Conservation (phyloP, 2,888 invertebrate species). For the Hoplodrina blanda region DNA sequence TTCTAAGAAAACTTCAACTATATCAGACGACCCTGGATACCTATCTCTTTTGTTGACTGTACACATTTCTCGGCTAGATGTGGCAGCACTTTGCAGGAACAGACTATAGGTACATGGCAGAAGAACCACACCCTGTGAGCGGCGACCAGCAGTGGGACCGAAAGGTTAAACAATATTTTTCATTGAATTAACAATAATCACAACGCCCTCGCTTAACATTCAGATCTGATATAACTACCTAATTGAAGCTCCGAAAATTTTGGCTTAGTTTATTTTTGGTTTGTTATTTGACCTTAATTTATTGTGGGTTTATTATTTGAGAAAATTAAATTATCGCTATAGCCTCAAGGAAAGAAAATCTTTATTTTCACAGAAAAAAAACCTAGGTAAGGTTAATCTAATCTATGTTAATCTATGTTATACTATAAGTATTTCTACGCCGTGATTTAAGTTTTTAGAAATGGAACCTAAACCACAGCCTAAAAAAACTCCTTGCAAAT, state of each 20-base stretch:
- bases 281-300: slow-evolving; percentile 10
- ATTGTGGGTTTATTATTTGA: slow-evolving; percentile 1
- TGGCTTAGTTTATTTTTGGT: slow-evolving; percentile 7
- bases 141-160: background rate
- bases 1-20: too few relatives aligned
- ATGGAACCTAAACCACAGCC: background rate
- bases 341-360: background rate
- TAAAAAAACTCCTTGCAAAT: background rate
- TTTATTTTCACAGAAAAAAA: background rate
- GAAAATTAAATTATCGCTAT: background rate
- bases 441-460: background rate
- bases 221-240: background rate
- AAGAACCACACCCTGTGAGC: background rate
- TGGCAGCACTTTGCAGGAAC: background rate
- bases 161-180: background rate
- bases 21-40: too few relatives aligned
- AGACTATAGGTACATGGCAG: too few relatives aligned
- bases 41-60: too few relatives aligned
- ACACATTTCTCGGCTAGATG: background rate
- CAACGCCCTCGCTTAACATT: background rate
- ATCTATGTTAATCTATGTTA: background rate
- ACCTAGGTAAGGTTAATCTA: background rate
- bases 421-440: too few relatives aligned
- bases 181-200: background rate
- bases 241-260: background rate